Evolutionary conservation across 1,140 invertebrate species (phyloP), one percentile per base, ranked within the genome.

Genomic region (Cataglyphis hispanica): DNA sequence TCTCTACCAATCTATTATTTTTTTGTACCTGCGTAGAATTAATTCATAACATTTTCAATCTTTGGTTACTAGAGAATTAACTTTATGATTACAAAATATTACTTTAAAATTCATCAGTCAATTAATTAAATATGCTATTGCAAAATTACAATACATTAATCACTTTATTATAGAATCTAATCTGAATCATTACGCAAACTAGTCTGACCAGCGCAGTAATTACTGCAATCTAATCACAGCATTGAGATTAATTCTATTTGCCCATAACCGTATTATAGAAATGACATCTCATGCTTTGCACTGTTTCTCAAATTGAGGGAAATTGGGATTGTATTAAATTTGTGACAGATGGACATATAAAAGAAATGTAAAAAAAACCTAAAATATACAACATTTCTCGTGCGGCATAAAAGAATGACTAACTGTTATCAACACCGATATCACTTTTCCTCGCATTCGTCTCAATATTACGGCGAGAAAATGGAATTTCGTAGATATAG

Each of bases 401-500:
- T n/a, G 16, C 31, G n/a, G 72, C 37, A 19, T 16, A 3, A 25
- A 43, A 80, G 78, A 85, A 76, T 84, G 72, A 22, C 40, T 46
- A n/a, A 25, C 11, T n/a, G 22, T 34, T 40, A 37, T 37, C 43
- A 25, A 16, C 37, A 46, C 19, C 16, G n/a, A 27, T 43, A 66
- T 53, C 37, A 27, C 34, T 50, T 53, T 25, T 70, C 27, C 40
- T 25, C 34, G 46, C 31, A 37, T 69, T 60, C 70, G 70, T 53
- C 31, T 16, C 43, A 19, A 31, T 46, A 22, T 31, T 70, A 37
- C 8, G n/a, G 2, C 43, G 19, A 19, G 22, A 37, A 67, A 80
- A 83, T 86, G 53, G 75, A 80, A 86, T 81, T 63, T 86, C 16
- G 37, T 13, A 69, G 37, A 1, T 81, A 66, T 43, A 60, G 13